Evolutionary conservation across 2,797 vertebrate species (phyloP), one percentile per base, ranked within the genome.

Genomic region (Vireo griseus): DNA sequence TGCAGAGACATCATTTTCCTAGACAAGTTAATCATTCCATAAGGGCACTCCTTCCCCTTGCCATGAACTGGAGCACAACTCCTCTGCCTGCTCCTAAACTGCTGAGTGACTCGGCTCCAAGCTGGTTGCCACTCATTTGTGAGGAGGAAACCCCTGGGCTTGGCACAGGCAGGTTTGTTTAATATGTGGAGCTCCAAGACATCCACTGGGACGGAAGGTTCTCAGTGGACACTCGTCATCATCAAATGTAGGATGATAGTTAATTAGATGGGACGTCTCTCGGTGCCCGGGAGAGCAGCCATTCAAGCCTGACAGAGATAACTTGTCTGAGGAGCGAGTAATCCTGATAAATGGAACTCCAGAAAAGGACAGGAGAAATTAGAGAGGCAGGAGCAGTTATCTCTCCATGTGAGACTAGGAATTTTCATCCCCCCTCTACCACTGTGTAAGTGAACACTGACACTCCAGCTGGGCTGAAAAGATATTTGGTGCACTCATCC

Each of bases 241-340:
- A 75, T 75, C 91, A 90, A 94, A 78, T 55, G 73, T 4, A 79
- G 90, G 94, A 96, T 95, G 94, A 90, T 24, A 73, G 95, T 88
- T 96, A 96, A 97, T 96, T 96, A 96, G 95, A 76, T 92, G 2
- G 4, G 58, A 59, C 47, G 82, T 87, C 87, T 96, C 85, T 78
- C 0, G 0, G 87, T 55, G 91, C 89, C 87, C 55, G 0, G 66
- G 92, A 96, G 92, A 94, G 90, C 76, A 92, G 91, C 91, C 82
- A 90, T 88, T 92, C 85, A 86, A 52, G 91, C 79, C 80, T 94
- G 92, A 92, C 92, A 91, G 95, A 96, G 96, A 92, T 91, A 94
- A 94, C 91, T 86, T 42, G 78, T 88, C 82, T 84, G 79, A 86
- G 89, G 73, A 91, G 82, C 0, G 0, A 91, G 66, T 68, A 90